Base-by-base conservation (phyloP, 2,888 invertebrate species). In the Sisyra terminalis region DNA sequence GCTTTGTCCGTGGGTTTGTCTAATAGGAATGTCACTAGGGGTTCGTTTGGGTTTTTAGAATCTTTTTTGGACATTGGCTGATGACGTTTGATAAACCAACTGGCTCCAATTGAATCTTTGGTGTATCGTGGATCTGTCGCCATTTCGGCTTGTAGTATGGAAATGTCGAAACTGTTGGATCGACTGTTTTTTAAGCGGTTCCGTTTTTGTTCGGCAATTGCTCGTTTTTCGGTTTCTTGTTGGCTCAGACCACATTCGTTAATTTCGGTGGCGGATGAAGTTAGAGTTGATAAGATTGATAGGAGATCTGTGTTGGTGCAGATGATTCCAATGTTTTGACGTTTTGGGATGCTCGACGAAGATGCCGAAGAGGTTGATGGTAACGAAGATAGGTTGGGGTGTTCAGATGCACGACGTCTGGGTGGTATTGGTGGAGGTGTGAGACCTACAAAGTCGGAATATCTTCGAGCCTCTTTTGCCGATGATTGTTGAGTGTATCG, bases 141-240 rank as follows among this genome's bases (percentile, higher is more conserved):
- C 45, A 49, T 49, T 39, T 47, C 48, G 49, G 62, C 70, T 47
- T 74, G 68, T 32, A 86, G 66, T 15, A 83, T 71, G 14, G 85
- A 84, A 1, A 84, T 75, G 58, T 87, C 86, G 53, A 87, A 86
- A 59, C 86, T 87, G 60, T 84, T 86, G 11, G 86, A 86, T 42
- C 86, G 75, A 57, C 75, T 79, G 48, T 76, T 79, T 47, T 74
- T 76, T 44, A 79, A 63, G 41, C 71, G 68, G 46, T 65, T 66
- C 16, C 70, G 61, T 48, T 70, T 72, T 44, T 74, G 73, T 45
- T 68, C 66, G 43, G 55, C 46, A 9, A 51, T 55, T 45, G 57
- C 53, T 8, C 46, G 41, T 16, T 47, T 41, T n/a, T n/a, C 17
- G 2, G n/a, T 13, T 42, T 42, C 37, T 7, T 29, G 24, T 38